A percentile compares a stretch with the other conserved stretches of the same genome.
These are phyloP conservation scores for Pachycephala philippinensis DNA, from an alignment of 2,113 vertebrate genomes.

Conservation along the genomic window DNA sequence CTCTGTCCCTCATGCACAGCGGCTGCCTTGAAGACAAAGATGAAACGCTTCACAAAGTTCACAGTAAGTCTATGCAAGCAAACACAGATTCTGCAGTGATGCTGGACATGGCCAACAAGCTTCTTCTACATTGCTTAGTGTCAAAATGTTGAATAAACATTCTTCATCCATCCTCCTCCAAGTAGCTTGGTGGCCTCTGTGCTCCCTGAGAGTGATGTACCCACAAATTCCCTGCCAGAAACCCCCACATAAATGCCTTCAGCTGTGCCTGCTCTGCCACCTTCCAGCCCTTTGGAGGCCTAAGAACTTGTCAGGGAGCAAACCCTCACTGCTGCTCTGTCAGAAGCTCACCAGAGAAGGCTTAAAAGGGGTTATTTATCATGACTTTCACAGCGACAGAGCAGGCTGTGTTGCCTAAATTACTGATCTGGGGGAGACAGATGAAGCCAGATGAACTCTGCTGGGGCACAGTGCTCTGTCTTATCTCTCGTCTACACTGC, in stretches of 20 bases:
- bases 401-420: background rate
- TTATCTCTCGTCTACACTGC: background rate
- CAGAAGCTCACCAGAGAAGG: background rate
- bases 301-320: background rate
- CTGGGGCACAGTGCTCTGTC: background rate
- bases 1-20: accelerated
- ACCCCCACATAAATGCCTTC: background rate
- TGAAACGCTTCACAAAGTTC: background rate
- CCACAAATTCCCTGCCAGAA: background rate
- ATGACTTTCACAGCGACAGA: background rate
- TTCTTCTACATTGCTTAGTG: background rate
- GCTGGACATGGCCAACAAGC: background rate
- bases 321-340: background rate
- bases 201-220: background rate
- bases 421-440: background rate
- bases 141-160: background rate
- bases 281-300: background rate
- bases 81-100: background rate
- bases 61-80: background rate
- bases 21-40: background rate
- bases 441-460: background rate
- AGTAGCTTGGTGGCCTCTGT: background rate
- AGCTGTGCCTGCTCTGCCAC: background rate
- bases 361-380: background rate
- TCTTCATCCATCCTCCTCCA: background rate